phyloP scores from a whole-genome alignment of 2,888 invertebrate species.

The Tetragonisca angustula region DNA sequence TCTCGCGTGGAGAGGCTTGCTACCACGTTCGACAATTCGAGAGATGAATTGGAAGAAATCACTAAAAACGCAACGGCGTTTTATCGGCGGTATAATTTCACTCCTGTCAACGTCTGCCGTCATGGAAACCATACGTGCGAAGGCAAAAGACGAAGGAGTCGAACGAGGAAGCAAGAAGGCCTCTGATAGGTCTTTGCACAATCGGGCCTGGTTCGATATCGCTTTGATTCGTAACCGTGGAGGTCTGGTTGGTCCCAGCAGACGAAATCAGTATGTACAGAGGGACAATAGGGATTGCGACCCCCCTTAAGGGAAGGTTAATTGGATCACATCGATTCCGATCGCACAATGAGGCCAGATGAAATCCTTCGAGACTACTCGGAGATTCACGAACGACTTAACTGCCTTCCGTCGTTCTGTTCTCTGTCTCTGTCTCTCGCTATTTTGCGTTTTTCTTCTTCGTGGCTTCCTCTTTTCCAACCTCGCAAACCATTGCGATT shows the following conservation, averaged over 20 bases:
- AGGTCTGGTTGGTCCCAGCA: slow-evolving; percentile 31
- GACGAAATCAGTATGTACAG: slow-evolving; percentile 71
- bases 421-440: slow-evolving; percentile 7
- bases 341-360: slow-evolving; percentile 74
- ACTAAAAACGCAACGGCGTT: slow-evolving; percentile 73
- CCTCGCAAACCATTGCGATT: slow-evolving; percentile 1
- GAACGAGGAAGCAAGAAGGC: slow-evolving; percentile 75
- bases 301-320: slow-evolving; percentile 77
- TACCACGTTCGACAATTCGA: slow-evolving; percentile 42
- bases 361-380: slow-evolving; percentile 65
- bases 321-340: slow-evolving; percentile 79
- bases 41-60: slow-evolving; percentile 80
- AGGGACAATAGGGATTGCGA: slow-evolving; percentile 73
- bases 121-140: slow-evolving; percentile 60
- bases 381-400: slow-evolving; percentile 54
- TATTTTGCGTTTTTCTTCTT: background rate
- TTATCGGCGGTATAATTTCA: slow-evolving; percentile 58
- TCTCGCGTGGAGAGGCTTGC: slow-evolving; percentile 39
- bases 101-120: background rate
- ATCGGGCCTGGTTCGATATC: slow-evolving; percentile 54
- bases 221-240: slow-evolving; percentile 44
- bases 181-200: slow-evolving; percentile 46
- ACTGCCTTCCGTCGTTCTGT: slow-evolving; percentile 50
- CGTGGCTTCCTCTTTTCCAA: slow-evolving; percentile 3
- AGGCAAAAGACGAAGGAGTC: slow-evolving; percentile 60